Percentiles rank a stretch among this genome's conserved stretches.
These are phyloP conservation scores for Cardinalis cardinalis DNA, from an alignment of 2,113 vertebrate genomes.

Conservation along the genomic window DNA sequence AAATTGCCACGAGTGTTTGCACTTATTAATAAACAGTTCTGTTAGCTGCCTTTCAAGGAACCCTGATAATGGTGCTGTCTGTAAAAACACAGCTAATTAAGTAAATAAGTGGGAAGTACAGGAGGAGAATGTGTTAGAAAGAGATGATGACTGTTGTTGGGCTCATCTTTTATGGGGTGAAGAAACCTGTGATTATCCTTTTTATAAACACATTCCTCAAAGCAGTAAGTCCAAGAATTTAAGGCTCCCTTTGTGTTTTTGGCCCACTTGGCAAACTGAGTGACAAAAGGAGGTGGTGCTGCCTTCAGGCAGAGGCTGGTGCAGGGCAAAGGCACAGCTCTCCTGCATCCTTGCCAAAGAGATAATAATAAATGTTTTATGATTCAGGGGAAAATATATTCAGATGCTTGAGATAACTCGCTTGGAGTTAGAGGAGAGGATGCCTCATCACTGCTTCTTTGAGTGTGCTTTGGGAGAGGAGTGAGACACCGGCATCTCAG, in stretches of 20 bases:
- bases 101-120: background rate
- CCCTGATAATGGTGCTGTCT: background rate
- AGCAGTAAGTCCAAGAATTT: slow-evolving; percentile 5
- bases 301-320: background rate
- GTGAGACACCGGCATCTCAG: fast-evolving
- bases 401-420: background rate
- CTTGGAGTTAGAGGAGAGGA: fast-evolving
- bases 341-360: background rate
- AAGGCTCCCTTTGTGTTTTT: slow-evolving; percentile 14
- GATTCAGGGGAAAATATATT: background rate
- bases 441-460: background rate
- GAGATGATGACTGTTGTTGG: slow-evolving; percentile 1
- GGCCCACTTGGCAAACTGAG: slow-evolving; percentile 17
- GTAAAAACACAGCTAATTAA: slow-evolving; percentile 10
- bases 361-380: background rate
- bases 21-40: background rate
- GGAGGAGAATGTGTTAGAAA: background rate
- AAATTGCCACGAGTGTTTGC: background rate
- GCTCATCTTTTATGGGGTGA: background rate
- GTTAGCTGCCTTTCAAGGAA: background rate
- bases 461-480: background rate
- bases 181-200: slow-evolving; percentile 19
- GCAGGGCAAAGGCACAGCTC: background rate
- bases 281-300: slow-evolving; percentile 8
- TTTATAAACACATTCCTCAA: slow-evolving; percentile 48